These are phyloP conservation scores for Parambassis ranga DNA, from an alignment of 2,797 vertebrate genomes.

Conservation along the genomic window DNA sequence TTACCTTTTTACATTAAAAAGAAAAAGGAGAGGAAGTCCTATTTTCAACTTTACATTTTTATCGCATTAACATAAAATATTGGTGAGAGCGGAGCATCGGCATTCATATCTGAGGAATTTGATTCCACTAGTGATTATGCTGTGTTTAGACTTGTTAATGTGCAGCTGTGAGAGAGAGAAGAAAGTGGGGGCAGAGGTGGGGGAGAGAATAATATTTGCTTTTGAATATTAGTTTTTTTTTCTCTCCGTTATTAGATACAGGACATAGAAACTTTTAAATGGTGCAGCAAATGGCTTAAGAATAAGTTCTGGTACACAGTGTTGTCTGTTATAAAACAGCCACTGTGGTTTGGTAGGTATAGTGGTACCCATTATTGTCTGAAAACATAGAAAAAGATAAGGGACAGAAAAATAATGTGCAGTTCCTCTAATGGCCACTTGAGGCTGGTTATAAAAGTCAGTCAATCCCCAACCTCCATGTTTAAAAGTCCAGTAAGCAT, in stretches of 20 bases:
- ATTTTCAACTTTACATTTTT: constrained; percentile 89
- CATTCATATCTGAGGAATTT: constrained; percentile 83
- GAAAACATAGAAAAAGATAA: background rate
- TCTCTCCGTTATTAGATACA: constrained; percentile 47
- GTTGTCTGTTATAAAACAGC: constrained; percentile 50
- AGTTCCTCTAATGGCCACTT: no score
- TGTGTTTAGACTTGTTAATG: constrained; percentile 83
- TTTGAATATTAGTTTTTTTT: constrained; percentile 76
- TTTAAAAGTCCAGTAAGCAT: no score
- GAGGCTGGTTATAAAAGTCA: no score
- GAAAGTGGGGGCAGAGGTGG: constrained; percentile 35
- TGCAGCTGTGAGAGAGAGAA: constrained; percentile 62
- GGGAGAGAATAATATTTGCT: constrained; percentile 73
- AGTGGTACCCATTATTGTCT: constrained; percentile 11
- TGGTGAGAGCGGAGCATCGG: constrained; percentile 73
- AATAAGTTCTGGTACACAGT: constrained; percentile 51
- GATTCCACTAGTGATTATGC: constrained; percentile 80
- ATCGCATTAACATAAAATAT: constrained; percentile 86
- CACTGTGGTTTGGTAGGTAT: constrained; percentile 39
- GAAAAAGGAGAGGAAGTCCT: constrained; percentile 69
- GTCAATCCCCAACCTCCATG: no score
- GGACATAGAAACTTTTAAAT: constrained; percentile 73
- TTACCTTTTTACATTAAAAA: constrained; percentile 88
- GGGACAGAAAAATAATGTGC: no score
- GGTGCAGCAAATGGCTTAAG: constrained; percentile 35